These are phyloP conservation scores for Drymodes brunneopygia DNA, from an alignment of 2,113 vertebrate species.

Conservation along the genomic window DNA sequence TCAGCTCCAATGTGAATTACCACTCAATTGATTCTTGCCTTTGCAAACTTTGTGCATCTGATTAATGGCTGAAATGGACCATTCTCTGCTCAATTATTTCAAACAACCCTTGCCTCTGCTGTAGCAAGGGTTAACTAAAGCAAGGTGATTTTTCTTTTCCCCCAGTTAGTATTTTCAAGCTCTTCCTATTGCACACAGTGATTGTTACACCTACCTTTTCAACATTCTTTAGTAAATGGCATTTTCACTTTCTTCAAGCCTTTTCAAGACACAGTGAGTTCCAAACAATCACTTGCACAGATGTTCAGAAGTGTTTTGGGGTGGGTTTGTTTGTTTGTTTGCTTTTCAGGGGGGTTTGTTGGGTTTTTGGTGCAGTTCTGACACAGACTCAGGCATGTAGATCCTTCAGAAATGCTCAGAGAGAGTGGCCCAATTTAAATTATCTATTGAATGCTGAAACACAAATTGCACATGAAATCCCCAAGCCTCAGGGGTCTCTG, in stretches of 20 bases:
- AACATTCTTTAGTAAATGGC: neutral
- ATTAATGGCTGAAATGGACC: neutral
- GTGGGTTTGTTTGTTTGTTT: neutral
- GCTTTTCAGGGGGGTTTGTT: neutral
- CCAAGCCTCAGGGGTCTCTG: slow-evolving; percentile 65
- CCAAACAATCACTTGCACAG: slow-evolving; percentile 12
- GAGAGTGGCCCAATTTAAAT: slow-evolving; percentile 60
- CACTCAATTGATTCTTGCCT: neutral
- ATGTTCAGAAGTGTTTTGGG: neutral
- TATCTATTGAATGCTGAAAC: slow-evolving; percentile 55
- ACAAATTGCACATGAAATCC: slow-evolving; percentile 69
- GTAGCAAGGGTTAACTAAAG: neutral
- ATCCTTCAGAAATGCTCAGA: slow-evolving; percentile 6
- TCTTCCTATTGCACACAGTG: neutral
- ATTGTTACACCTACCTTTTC: neutral
- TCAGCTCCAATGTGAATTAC: neutral
- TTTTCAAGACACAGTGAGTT: neutral
- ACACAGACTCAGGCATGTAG: slow-evolving; percentile 27
- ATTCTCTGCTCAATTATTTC: neutral
- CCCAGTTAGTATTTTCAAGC: neutral
- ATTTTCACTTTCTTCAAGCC: neutral
- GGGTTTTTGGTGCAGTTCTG: neutral
- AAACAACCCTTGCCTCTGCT: neutral
- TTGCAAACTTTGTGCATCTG: neutral
- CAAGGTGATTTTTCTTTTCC: neutral